Evolutionary conservation across 2,113 vertebrate species (phyloP).

Genomic region (Crotophaga sulcirostris): DNA sequence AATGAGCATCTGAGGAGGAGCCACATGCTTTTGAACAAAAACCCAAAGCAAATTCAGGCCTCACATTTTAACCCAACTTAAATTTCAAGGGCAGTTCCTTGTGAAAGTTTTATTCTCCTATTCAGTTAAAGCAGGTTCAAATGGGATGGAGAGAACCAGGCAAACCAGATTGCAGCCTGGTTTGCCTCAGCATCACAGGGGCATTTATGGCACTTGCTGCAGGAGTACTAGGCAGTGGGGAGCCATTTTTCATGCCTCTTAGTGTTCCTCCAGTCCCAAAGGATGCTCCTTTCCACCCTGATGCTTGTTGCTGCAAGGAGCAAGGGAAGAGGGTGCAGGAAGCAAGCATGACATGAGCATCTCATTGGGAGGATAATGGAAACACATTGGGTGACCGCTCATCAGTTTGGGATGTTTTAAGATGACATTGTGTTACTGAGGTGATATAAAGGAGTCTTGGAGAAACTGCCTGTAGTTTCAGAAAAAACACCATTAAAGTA

Average conservation of each 20-base stretch:
- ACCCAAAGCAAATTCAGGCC: not conserved
- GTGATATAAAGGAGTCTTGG: not conserved
- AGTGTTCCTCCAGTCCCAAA: not conserved
- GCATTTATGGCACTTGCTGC: not conserved
- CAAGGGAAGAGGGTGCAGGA: not conserved
- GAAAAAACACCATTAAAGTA: not conserved
- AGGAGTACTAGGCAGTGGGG: not conserved
- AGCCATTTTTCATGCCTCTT: not conserved
- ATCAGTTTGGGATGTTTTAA: not conserved
- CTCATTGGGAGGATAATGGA: not conserved
- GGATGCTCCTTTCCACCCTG: not conserved
- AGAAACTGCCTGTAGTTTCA: not conserved
- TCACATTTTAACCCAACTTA: not conserved
- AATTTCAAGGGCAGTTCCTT: not conserved
- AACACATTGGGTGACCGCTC: not conserved
- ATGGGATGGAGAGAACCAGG: not conserved
- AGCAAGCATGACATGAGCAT: not conserved
- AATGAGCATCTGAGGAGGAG: not conserved
- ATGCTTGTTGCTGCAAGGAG: not conserved
- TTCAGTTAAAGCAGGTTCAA: not conserved
- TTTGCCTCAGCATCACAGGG: not conserved
- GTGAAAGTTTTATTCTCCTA: not conserved
- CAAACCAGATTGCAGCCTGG: not conserved
- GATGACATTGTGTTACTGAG: not conserved
- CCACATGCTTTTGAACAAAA: not conserved